Percentiles rank a stretch among this genome's conserved stretches.
Conservation (phyloP, 30 jellyfish, hydroid and myxozoan species). For the Hydra vulgaris region DNA sequence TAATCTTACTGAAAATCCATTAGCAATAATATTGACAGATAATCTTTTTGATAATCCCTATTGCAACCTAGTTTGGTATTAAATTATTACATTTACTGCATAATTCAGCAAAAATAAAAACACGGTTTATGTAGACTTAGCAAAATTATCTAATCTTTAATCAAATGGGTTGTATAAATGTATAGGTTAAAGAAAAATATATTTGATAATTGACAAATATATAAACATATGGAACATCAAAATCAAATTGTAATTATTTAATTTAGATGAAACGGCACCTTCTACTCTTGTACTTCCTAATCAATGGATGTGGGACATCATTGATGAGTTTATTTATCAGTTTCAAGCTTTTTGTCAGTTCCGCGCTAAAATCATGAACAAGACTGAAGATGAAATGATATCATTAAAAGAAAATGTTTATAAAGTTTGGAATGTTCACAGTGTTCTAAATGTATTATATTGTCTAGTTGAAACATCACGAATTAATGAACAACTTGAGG, state of each 20-base stretch:
- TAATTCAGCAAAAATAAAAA: too few relatives aligned
- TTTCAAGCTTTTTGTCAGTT: slow-evolving; percentile 83
- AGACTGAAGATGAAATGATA: slow-evolving; percentile 68
- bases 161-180: too few relatives aligned
- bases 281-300: slow-evolving; percentile 78
- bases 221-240: not conserved
- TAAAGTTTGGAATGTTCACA: slow-evolving; percentile 98
- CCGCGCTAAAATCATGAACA: slow-evolving; percentile 59
- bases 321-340: slow-evolving; percentile 87
- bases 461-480: slow-evolving; percentile 91
- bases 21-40: too few relatives aligned
- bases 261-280: slow-evolving; percentile 73
- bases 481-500: slow-evolving; percentile 91
- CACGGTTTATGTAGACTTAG: too few relatives aligned
- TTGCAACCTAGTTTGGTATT: too few relatives aligned
- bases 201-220: too few relatives aligned
- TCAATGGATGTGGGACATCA: slow-evolving; percentile 96
- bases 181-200: too few relatives aligned
- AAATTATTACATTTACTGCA: too few relatives aligned
- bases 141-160: too few relatives aligned
- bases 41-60: too few relatives aligned
- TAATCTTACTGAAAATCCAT: too few relatives aligned
- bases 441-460: slow-evolving; percentile 81
- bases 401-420: slow-evolving; percentile 55
- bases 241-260: not conserved